Percentiles rank a stretch among this genome's conserved stretches.
phyloP scores from a whole-genome alignment of 2,888 invertebrate genomes.

The Sphaerophoria taeniata region DNA sequence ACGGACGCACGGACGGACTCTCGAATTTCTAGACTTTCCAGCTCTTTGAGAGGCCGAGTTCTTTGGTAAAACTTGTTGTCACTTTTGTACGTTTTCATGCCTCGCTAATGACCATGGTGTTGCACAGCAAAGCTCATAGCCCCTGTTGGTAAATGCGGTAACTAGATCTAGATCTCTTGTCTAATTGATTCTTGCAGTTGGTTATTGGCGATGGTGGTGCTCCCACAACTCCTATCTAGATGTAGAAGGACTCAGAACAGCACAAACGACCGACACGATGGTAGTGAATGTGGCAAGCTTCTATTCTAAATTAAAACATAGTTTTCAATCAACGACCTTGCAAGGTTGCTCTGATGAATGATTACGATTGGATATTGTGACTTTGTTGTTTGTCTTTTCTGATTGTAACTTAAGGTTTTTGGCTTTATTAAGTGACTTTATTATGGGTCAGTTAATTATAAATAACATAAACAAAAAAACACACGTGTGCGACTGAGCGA shows the following conservation, averaged over 20 bases:
- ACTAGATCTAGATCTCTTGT: conserved; percentile 59
- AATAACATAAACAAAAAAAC: conserved; percentile 1
- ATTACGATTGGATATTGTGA: conserved; percentile 11
- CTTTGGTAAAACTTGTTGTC: conserved; percentile 58
- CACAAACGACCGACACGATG: not conserved
- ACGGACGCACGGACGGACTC: not conserved
- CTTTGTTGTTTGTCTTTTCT: conserved; percentile 12
- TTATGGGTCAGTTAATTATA: conserved; percentile 36
- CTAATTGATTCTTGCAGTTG: conserved; percentile 69
- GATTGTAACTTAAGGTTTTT: conserved; percentile 3
- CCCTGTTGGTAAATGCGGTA: conserved; percentile 42
- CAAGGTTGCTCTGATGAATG: conserved; percentile 62
- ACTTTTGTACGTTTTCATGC: conserved; percentile 31
- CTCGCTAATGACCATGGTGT: conserved; percentile 17
- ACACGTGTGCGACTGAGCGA: not conserved
- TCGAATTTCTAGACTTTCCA: conserved; percentile 43
- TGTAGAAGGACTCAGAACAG: conserved; percentile 23
- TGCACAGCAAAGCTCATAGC: not conserved
- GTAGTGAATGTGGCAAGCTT: conserved; percentile 46
- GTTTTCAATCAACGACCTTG: conserved; percentile 55
- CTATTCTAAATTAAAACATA: conserved; percentile 41
- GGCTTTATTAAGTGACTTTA: conserved; percentile 9
- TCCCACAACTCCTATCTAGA: conserved; percentile 15
- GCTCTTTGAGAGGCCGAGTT: not conserved
- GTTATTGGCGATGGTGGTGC: conserved; percentile 15